Evolutionary conservation across 2,797 vertebrate species (phyloP).

Genomic region (Poecilia picta): DNA sequence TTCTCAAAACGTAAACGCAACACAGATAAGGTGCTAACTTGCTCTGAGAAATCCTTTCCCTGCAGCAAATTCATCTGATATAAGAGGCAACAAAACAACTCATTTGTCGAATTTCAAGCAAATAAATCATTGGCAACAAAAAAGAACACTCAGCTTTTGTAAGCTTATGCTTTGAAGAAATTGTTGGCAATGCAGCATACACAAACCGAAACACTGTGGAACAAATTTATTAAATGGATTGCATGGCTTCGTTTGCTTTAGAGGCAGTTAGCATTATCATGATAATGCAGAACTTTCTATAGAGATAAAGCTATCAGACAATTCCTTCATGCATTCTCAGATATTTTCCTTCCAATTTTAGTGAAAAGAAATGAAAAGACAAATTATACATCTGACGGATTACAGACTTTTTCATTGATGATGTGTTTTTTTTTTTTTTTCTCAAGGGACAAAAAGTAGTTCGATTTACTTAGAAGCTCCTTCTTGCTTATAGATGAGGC

Average conservation of each 20-base stretch:
- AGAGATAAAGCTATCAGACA: slow-evolving; percentile 36
- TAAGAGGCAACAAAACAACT: slow-evolving; percentile 17
- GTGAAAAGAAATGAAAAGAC: slow-evolving; percentile 27
- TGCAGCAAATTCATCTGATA: slow-evolving; percentile 21
- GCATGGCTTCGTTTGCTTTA: slow-evolving; percentile 41
- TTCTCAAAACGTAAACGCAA: slow-evolving; percentile 29
- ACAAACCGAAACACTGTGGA: slow-evolving; percentile 7
- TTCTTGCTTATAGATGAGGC: slow-evolving; percentile 1
- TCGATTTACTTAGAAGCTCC: slow-evolving; percentile 18
- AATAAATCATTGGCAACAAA: slow-evolving; percentile 23
- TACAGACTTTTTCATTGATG: not conserved
- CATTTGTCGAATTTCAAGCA: slow-evolving; percentile 35
- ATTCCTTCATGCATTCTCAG: slow-evolving; percentile 30
- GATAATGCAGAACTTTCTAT: slow-evolving; percentile 35
- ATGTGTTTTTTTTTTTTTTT: slow-evolving; percentile 1
- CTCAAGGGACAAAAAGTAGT: slow-evolving; percentile 22
- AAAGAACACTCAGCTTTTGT: slow-evolving; percentile 18
- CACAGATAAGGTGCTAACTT: slow-evolving; percentile 20
- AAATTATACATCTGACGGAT: not conserved
- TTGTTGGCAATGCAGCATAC: slow-evolving; percentile 1
- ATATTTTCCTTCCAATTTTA: slow-evolving; percentile 36
- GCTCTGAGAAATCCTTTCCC: not conserved
- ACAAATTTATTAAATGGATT: slow-evolving; percentile 49
- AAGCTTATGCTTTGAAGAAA: slow-evolving; percentile 32
- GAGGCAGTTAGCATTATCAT: slow-evolving; percentile 41